Evolutionary conservation across 2,888 invertebrate species (phyloP).

Genomic region (Lottia scabra): DNA sequence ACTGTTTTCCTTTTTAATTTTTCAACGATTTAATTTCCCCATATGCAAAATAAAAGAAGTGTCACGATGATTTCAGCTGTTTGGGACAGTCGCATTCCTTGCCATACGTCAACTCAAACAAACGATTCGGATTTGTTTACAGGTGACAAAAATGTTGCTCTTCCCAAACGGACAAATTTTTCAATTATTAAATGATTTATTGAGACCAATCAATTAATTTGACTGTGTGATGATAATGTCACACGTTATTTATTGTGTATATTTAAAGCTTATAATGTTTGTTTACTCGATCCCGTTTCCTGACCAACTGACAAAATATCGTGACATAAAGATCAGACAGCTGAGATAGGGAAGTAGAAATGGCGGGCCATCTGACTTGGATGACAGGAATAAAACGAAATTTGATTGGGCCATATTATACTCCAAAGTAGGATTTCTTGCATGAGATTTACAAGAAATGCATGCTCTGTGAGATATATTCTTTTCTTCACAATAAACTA

Average conservation of each 20-base stretch:
- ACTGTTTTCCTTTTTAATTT: constrained; percentile 15
- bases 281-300: too few relatives aligned
- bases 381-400: background rate
- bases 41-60: constrained; percentile 5
- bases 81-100: constrained; percentile 15
- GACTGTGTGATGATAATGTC: too few relatives aligned
- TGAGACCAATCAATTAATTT: too few relatives aligned
- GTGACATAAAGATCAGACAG: too few relatives aligned
- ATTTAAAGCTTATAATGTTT: too few relatives aligned
- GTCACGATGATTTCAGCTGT: background rate
- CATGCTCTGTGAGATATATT: constrained; percentile 2
- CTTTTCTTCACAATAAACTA: background rate
- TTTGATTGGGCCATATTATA: constrained; percentile 8
- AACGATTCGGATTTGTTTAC: constrained; percentile 14
- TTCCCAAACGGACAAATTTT: too few relatives aligned
- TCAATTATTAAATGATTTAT: too few relatives aligned
- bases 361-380: background rate
- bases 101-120: constrained; percentile 25
- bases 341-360: background rate
- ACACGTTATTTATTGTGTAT: too few relatives aligned
- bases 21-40: background rate
- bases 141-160: background rate
- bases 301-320: too few relatives aligned
- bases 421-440: constrained; percentile 10
- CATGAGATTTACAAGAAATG: too few relatives aligned